phyloP scores from a whole-genome alignment of 2,113 vertebrate species.

The Ctenodactylus gundi region DNA sequence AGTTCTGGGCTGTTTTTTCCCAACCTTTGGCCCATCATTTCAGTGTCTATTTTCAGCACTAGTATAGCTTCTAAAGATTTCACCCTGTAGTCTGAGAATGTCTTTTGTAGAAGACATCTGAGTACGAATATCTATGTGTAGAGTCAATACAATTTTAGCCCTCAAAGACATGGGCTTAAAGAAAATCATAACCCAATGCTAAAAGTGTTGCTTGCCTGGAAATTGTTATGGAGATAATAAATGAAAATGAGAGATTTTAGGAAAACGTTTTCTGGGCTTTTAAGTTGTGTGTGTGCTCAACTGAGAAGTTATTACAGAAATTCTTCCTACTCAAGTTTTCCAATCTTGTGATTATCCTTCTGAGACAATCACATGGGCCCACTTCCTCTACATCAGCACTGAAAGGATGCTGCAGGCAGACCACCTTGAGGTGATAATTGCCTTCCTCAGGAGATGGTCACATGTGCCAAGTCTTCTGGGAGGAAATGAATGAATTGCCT shows the following conservation, averaged over 20 bases:
- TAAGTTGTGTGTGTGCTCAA: background rate
- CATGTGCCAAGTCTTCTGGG: conserved; percentile 38
- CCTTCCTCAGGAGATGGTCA: conserved; percentile 53
- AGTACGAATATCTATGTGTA: background rate
- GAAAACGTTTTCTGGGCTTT: background rate
- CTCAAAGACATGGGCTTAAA: conserved; percentile 4
- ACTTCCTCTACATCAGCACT: conserved; percentile 52
- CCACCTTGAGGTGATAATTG: conserved; percentile 64
- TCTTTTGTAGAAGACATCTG: background rate
- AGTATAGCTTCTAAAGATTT: background rate
- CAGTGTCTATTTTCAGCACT: background rate
- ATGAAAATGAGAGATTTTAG: background rate
- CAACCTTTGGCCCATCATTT: background rate
- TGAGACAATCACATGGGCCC: conserved; percentile 30
- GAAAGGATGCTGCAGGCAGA: conserved; percentile 38
- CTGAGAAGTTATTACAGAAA: background rate
- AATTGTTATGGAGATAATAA: background rate
- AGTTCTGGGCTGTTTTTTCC: background rate
- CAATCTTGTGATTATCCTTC: conserved; percentile 49
- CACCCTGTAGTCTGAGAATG: background rate
- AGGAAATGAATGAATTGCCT: conserved; percentile 67
- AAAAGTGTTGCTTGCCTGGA: background rate
- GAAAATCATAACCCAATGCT: background rate
- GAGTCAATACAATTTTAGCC: background rate
- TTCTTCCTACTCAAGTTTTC: conserved; percentile 28